These are phyloP conservation scores for Toxotes jaculatrix DNA, from an alignment of 2,113 vertebrate genomes.

Conservation along the genomic window DNA sequence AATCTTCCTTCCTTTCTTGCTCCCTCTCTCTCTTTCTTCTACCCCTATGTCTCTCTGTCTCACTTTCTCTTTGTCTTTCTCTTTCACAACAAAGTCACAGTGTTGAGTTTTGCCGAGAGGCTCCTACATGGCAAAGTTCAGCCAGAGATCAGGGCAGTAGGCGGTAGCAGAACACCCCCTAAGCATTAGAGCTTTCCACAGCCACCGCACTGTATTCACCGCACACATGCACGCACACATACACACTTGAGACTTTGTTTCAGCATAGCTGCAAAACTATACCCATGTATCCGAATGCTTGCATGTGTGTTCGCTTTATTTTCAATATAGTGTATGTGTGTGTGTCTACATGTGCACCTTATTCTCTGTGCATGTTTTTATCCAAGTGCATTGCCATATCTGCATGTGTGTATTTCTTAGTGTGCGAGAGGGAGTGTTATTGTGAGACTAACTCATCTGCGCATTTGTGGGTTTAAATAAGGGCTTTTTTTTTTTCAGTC, in stretches of 20 bases:
- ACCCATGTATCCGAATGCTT: too few species aligned
- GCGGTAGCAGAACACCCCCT: slow-evolving; percentile 45
- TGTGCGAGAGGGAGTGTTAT: slow-evolving; percentile 33
- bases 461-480: slow-evolving; percentile 19
- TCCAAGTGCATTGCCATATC: slow-evolving; percentile 1
- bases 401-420: neutral
- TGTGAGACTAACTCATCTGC: slow-evolving; percentile 12
- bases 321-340: neutral
- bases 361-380: slow-evolving; percentile 7
- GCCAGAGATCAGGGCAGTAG: slow-evolving; percentile 48
- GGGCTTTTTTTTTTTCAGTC: slow-evolving; percentile 10
- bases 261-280: too few species aligned
- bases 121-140: slow-evolving; percentile 60
- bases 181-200: slow-evolving; percentile 43
- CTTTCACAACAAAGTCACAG: slow-evolving; percentile 38
- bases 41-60: slow-evolving; percentile 7
- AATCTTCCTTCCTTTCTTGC: neutral
- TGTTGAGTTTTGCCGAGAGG: slow-evolving; percentile 35
- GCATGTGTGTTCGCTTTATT: neutral
- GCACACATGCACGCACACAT: neutral
- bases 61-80: slow-evolving; percentile 28
- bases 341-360: slow-evolving; percentile 19
- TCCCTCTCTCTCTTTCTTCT: slow-evolving; percentile 22
- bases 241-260: slow-evolving; percentile 9
- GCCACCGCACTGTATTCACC: slow-evolving; percentile 36